Percentiles rank a stretch among this genome's conserved stretches.
Conservation (phyloP, 2,888 invertebrate genomes). For the Galerucella pusilla region DNA sequence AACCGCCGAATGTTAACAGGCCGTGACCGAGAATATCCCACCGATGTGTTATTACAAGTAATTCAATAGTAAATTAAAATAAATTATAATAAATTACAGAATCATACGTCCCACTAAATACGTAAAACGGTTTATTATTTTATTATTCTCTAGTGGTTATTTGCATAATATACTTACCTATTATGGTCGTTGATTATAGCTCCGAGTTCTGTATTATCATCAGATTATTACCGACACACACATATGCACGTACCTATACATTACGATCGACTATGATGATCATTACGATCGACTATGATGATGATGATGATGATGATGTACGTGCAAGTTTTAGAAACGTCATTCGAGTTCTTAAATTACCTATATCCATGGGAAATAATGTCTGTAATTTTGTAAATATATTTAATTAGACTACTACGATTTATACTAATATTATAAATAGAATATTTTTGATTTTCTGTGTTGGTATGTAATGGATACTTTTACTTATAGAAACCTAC, state of each 20-base stretch:
- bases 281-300: neutral
- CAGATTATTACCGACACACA: conserved; percentile 25
- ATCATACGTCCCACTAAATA: conserved; percentile 28
- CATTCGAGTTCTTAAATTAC: too few species aligned
- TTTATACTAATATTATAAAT: too few species aligned
- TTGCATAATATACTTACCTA: conserved; percentile 42
- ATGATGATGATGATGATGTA: conserved; percentile 10
- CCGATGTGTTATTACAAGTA: conserved; percentile 43
- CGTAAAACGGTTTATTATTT: conserved; percentile 46
- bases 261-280: neutral
- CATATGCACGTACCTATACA: neutral
- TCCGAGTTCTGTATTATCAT: conserved; percentile 36
- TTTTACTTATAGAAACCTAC: too few species aligned
- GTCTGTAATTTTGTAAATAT: too few species aligned
- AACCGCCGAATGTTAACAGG: conserved; percentile 32
- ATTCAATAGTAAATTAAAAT: conserved; percentile 40
- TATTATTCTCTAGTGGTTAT: conserved; percentile 37
- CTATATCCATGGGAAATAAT: too few species aligned
- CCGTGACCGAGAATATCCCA: conserved; percentile 27
- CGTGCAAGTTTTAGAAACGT: conserved; percentile 6
- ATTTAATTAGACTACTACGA: too few species aligned
- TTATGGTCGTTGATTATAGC: conserved; percentile 41
- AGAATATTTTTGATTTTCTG: too few species aligned
- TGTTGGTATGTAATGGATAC: too few species aligned
- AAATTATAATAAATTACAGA: conserved; percentile 42